Conservation (phyloP, 2,797 vertebrate genomes). For the Sarcoramphus papa region DNA sequence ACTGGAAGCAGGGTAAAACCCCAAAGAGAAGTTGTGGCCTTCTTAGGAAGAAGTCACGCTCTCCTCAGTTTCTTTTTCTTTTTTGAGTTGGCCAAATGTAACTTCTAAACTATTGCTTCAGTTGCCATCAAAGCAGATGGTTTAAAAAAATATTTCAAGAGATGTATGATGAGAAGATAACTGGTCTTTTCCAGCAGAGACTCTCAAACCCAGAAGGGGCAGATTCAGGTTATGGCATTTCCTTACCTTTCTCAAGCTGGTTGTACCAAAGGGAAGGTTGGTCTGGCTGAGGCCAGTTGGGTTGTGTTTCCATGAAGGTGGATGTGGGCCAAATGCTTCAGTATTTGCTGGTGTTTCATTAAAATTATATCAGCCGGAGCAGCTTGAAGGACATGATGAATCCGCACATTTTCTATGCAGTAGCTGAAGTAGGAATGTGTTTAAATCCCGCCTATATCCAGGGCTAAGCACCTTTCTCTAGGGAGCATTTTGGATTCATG, state of each 20-base stretch:
- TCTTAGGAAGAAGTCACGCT: background rate
- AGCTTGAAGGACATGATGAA: background rate
- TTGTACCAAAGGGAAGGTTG: background rate
- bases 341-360: background rate
- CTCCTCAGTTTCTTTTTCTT: background rate
- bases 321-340: background rate
- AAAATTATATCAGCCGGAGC: background rate
- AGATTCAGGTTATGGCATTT: background rate
- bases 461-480: conserved; percentile 51
- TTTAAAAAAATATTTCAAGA: background rate
- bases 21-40: background rate
- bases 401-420: background rate
- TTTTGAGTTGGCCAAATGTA: background rate
- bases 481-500: conserved; percentile 42
- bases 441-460: conserved; percentile 34
- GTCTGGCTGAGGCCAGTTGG: background rate
- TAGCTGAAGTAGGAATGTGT: background rate
- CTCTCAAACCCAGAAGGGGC: background rate
- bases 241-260: background rate
- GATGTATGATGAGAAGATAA: background rate
- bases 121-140: background rate
- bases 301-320: background rate
- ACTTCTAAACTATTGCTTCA: background rate
- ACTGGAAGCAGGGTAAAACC: background rate
- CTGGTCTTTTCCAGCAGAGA: background rate